Evolutionary conservation across 2,113 vertebrate genomes (phyloP), one percentile per base, ranked within the genome.

Genomic region (Mesoclemmys tuberculata): DNA sequence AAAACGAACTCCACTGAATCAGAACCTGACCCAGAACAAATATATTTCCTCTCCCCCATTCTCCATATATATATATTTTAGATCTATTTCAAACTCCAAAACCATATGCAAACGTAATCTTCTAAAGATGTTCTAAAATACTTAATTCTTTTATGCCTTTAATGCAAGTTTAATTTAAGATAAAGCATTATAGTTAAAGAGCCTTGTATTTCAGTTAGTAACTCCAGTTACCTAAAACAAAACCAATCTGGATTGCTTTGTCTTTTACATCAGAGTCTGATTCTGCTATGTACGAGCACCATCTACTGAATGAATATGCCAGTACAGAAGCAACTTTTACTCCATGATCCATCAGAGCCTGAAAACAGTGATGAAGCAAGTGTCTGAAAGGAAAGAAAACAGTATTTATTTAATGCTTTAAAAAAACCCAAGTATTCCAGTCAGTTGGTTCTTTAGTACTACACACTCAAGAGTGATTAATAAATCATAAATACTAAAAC

Each of bases 331-430:
- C 99, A 84, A 99, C 99, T 97, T 99, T 99, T 81, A 99, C 99
- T 64, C 99, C 99, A 61, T 99, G 99, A 97, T 99, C 99, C 99
- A 99, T 99, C 91, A 99, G 96, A 80, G 99, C 99, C 97, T 99
- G 99, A 96, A 99, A 99, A 95, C 99, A 99, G 98, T 99, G 99
- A 98, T 99, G 99, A 96, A 99, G 98, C 80, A 99, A 99, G 97
- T 99, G 99, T 93, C 99, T 99, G 97, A 48, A 97, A 96, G 78
- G 93, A 14, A 94, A 92, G 61, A 54, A 93, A 94, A 78, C 83
- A 75, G 44, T 85, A 10, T 9, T 83, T 38, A 83, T 89, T 97
- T 87, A 87, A 92, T 78, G 74, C 13, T 52, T 18, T 0, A 0
- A 41, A 78, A 93, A 48, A 92, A 41, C 92, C 6, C 56, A 22